Base-by-base conservation (phyloP, 2,797 vertebrate species). In the Borostomias antarcticus region DNA sequence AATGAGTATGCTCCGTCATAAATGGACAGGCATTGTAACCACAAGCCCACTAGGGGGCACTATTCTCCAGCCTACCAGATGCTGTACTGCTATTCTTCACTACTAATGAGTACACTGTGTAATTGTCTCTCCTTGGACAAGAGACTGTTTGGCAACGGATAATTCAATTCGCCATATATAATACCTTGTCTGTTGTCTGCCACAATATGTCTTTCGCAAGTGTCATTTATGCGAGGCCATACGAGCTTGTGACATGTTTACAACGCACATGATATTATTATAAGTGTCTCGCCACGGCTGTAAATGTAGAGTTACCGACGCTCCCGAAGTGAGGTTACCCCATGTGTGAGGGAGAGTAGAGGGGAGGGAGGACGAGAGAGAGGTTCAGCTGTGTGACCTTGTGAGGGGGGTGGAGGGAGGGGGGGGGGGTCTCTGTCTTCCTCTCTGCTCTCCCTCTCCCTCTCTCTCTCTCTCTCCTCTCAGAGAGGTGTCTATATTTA, bases 401-500 rank as follows among this genome's bases (percentile, higher is more conserved):
- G 59, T n/a, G n/a, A n/a, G 37, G 35, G 21, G 19, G 32, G 21
- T 15, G 58, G 58, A 21, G 5, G n/a, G n/a, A n/a, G n/a, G n/a
- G n/a, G 25, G 26, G 15, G 26, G 53, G 53, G 26, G 5, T 7
- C 23, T n/a, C 26, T 56, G 1, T 54, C 26, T 54, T n/a, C 48
- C 21, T 33, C 9, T 62, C 52, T 43, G n/a, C 69, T 58, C 56
- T 53, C 50, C 66, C 62, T 60, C 40, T 64, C 67, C 57, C 63
- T 26, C 62, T 45, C 67, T 70, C 70, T 74, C 69, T 76, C 74
- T 62, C 64, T 74, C 54, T 66, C 73, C 76, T 82, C 79, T 69
- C 78, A 72, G 83, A 82, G 73, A 77, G 71, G 84, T 74, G 47
- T 85, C 85, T 89, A 90, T 89, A 86, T 85, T 81, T 90, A 91